A percentile compares a stretch with the other conserved stretches of the same genome.
These are phyloP conservation scores for Camponotus floridanus DNA, from an alignment of 1,140 invertebrate species.

Conservation along the genomic window DNA sequence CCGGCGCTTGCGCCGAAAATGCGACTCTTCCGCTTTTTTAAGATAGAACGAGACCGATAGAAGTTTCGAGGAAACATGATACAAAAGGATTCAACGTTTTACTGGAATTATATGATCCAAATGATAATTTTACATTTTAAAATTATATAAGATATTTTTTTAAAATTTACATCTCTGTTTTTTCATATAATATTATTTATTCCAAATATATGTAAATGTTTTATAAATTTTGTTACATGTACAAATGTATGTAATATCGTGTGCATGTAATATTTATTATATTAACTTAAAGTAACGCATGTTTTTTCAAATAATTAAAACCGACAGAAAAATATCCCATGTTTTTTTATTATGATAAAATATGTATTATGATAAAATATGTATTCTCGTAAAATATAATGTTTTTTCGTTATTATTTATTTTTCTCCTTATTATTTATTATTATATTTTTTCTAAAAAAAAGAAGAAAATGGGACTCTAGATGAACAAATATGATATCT, in stretches of 20 bases:
- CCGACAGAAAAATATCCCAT: background rate
- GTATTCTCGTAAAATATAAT: no score
- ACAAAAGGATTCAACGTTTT: background rate
- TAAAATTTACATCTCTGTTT: background rate
- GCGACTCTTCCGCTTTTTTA: background rate
- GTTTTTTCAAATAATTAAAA: background rate
- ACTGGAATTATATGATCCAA: background rate
- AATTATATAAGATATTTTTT: constrained; percentile 1
- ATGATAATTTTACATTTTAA: background rate
- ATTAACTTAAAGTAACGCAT: background rate
- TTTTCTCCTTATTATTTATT: no score
- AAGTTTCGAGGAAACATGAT: no score
- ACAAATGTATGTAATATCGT: no score
- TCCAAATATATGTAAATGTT: background rate
- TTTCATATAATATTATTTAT: background rate
- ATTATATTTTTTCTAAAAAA: no score
- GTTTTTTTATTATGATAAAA: no score
- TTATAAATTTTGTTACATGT: background rate
- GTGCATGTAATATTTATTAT: background rate
- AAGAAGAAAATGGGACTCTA: no score
- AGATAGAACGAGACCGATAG: background rate
- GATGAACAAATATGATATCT: background rate
- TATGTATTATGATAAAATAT: constrained; percentile 1
- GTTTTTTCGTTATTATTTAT: no score
- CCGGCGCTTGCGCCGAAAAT: background rate